Evolutionary conservation across 2,888 invertebrate genomes (phyloP).

Genomic region (Cabera pusaria): DNA sequence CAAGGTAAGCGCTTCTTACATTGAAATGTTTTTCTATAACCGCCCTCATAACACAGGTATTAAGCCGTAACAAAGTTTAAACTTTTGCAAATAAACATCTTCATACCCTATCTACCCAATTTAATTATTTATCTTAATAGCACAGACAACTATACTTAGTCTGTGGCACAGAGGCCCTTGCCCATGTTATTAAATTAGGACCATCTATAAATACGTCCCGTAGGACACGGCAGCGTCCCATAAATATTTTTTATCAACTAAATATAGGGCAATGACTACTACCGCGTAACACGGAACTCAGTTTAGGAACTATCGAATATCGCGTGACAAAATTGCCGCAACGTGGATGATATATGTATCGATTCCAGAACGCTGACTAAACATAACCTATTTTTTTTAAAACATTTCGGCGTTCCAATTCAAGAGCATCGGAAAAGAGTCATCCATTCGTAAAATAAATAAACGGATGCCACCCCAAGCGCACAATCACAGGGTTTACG

Average conservation of each 20-base stretch:
- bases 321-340: slow-evolving; percentile 22
- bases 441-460: slow-evolving; percentile 52
- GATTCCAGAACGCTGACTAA: slow-evolving; percentile 3
- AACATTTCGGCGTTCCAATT: slow-evolving; percentile 17
- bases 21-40: too few relatives aligned
- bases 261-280: slow-evolving; percentile 25
- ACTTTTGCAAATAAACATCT: too few relatives aligned
- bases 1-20: too few relatives aligned
- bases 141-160: too few relatives aligned
- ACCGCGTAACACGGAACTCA: slow-evolving; percentile 23
- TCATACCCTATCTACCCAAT: too few relatives aligned
- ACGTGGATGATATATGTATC: slow-evolving; percentile 7
- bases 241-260: slow-evolving; percentile 19
- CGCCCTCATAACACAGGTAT: too few relatives aligned
- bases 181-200: background rate
- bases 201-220: background rate
- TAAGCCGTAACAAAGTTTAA: too few relatives aligned
- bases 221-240: background rate
- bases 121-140: too few relatives aligned
- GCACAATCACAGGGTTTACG: slow-evolving; percentile 63
- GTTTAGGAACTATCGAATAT: slow-evolving; percentile 19
- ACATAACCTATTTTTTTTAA: too few relatives aligned
- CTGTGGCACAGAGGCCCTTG: too few relatives aligned
- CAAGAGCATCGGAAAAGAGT: slow-evolving; percentile 36
- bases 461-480: slow-evolving; percentile 46